A percentile compares a stretch with the other conserved stretches of the same genome.
Evolutionary conservation across 2,113 vertebrate species (phyloP).

Genomic region (Heterochromis multidens): DNA sequence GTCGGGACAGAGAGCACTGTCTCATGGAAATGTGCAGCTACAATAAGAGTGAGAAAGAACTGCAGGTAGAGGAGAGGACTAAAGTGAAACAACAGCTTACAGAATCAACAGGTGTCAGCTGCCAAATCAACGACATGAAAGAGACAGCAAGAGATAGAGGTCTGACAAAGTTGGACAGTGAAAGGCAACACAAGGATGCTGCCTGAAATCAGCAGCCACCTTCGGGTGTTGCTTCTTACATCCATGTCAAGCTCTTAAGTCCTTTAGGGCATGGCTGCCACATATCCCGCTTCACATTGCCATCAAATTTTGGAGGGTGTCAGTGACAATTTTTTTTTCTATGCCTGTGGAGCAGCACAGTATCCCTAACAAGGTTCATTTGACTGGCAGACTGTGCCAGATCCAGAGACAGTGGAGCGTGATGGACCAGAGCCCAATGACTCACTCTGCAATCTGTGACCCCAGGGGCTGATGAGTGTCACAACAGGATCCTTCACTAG

Average conservation of each 20-base stretch:
- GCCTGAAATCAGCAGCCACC: slow-evolving; percentile 11
- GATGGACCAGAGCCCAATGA: slow-evolving; percentile 34
- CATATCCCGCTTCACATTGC: background rate
- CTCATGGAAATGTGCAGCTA: background rate
- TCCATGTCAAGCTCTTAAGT: background rate
- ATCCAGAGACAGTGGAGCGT: slow-evolving; percentile 16
- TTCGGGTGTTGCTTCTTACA: background rate
- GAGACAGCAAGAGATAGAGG: background rate
- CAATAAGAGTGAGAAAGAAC: background rate
- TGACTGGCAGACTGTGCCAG: slow-evolving; percentile 42
- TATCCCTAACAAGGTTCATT: slow-evolving; percentile 17
- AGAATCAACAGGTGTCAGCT: slow-evolving; percentile 9
- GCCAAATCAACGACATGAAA: background rate
- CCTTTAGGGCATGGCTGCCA: slow-evolving; percentile 18
- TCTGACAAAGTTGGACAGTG: background rate
- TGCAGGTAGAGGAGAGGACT: background rate
- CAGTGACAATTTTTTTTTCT: background rate
- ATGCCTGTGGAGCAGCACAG: background rate
- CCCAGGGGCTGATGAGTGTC: slow-evolving; percentile 13
- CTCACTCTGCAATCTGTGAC: slow-evolving; percentile 36
- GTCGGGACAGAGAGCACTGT: background rate
- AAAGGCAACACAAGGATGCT: background rate
- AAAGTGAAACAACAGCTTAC: background rate
- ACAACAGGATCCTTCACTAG: background rate
- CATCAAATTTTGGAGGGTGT: slow-evolving; percentile 1